These are phyloP conservation scores for Neolamprologus variostigma DNA, from an alignment of 2,113 vertebrate species.

Conservation along the genomic window DNA sequence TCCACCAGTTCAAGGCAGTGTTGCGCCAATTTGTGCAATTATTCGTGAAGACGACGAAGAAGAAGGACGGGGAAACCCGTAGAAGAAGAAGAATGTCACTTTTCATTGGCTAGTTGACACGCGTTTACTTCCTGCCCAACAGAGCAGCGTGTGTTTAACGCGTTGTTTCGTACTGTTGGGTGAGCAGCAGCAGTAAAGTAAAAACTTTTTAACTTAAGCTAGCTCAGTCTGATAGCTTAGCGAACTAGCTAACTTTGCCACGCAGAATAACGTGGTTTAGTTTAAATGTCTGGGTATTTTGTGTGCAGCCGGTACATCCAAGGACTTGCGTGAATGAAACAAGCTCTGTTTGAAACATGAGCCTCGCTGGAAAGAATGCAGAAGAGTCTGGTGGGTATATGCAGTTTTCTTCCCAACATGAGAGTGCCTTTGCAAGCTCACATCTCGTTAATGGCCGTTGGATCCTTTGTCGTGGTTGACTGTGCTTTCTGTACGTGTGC, in stretches of 20 bases:
- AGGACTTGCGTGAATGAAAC: neutral
- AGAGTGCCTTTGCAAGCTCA: neutral
- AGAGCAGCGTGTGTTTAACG: neutral
- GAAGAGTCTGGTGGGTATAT: neutral
- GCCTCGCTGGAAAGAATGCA: rapidly evolving
- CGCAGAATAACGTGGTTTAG: neutral
- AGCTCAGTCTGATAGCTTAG: neutral
- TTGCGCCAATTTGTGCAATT: neutral
- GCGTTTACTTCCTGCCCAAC: neutral
- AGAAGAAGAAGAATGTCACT: neutral
- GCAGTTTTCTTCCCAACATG: neutral
- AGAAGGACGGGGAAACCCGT: neutral
- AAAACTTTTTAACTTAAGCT: neutral
- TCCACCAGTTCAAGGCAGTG: neutral
- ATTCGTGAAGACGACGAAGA: neutral
- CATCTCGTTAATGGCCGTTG: neutral
- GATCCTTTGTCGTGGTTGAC: neutral
- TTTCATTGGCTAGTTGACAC: neutral
- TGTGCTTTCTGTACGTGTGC: neutral
- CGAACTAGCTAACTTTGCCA: neutral
- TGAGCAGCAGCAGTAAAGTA: too few species aligned
- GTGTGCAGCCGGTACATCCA: neutral
- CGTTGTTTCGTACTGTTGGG: neutral
- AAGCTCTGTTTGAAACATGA: neutral
- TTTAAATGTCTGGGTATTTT: neutral